Conservation (phyloP, 2,888 invertebrate species). For the Acronicta leporina region DNA sequence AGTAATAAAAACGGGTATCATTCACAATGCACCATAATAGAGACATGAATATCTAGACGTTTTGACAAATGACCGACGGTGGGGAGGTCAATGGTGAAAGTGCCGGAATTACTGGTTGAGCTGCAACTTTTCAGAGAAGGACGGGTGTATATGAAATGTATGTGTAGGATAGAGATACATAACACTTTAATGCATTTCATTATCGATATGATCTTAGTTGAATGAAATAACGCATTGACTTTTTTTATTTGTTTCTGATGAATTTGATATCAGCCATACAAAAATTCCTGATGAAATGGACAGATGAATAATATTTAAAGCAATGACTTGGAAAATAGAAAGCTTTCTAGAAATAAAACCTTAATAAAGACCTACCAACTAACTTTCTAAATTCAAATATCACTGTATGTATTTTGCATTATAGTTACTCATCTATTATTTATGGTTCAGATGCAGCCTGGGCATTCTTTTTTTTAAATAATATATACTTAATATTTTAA, state of each 20-base stretch:
- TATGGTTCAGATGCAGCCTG: too few relatives aligned
- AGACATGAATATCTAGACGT: constrained; percentile 63
- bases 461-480: too few relatives aligned
- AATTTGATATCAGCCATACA: constrained; percentile 8
- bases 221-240: constrained; percentile 14
- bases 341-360: constrained; percentile 6
- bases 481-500: too few relatives aligned
- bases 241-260: constrained; percentile 11
- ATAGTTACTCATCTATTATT: too few relatives aligned
- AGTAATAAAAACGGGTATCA: constrained; percentile 36
- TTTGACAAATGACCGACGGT: constrained; percentile 69
- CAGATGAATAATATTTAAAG: constrained; percentile 2
- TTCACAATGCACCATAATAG: constrained; percentile 52
- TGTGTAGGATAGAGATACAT: constrained; percentile 25
- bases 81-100: constrained; percentile 76
- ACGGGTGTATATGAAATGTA: constrained; percentile 11
- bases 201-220: constrained; percentile 17
- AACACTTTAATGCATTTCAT: constrained; percentile 30
- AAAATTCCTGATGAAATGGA: constrained; percentile 7
- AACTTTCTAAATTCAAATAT: constrained; percentile 8
- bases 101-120: constrained; percentile 74
- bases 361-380: constrained; percentile 3
- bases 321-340: constrained; percentile 22
- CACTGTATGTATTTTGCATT: too few relatives aligned
- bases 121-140: constrained; percentile 50